phyloP scores from a whole-genome alignment of 2,797 vertebrate species.

The Argya squamiceps region DNA sequence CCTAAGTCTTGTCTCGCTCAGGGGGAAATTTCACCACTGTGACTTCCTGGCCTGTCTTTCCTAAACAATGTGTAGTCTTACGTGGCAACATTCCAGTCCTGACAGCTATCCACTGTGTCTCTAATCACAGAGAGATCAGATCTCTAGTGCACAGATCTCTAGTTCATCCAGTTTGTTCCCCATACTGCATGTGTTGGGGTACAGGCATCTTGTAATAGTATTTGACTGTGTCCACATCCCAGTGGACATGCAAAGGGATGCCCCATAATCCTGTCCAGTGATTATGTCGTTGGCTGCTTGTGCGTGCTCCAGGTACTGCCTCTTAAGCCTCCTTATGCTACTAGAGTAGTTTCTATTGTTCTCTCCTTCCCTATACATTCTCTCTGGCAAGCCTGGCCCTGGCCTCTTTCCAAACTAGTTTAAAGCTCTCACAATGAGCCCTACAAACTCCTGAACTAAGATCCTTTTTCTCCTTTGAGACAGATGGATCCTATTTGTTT shows the following conservation, averaged over 20 bases:
- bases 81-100: not conserved
- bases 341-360: not conserved
- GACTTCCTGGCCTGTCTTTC: not conserved
- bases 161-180: not conserved
- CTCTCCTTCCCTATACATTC: not conserved
- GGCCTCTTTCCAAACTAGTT: not conserved
- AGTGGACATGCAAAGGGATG: not conserved
- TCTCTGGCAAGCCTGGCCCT: not conserved
- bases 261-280: not conserved
- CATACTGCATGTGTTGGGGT: fast-evolving
- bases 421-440: not conserved
- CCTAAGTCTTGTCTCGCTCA: not conserved
- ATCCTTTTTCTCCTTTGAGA: not conserved
- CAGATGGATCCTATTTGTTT: not conserved
- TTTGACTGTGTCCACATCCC: not conserved
- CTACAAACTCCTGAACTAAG: not conserved
- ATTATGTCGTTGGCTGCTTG: not conserved
- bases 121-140: not conserved
- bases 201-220: not conserved
- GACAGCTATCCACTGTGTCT: not conserved
- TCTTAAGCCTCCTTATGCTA: not conserved
- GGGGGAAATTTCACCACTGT: not conserved
- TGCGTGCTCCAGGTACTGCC: not conserved
- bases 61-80: not conserved
- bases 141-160: not conserved